phyloP scores from a whole-genome alignment of 92 coral and sea anemone species.

The Phenganax subtilis region DNA sequence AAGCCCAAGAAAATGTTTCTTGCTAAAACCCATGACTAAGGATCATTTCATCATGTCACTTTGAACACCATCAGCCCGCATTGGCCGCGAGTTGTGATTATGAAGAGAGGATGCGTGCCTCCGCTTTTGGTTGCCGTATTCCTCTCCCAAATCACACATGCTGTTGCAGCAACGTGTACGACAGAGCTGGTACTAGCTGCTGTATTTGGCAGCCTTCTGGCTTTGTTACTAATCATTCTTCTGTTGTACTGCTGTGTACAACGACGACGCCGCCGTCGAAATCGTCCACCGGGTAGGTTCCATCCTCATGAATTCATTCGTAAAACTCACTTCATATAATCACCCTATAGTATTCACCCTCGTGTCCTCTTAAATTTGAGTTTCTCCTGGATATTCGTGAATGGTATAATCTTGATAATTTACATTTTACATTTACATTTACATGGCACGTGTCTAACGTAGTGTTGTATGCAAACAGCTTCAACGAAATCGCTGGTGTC shows the following conservation, averaged over 20 bases:
- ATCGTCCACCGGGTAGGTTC: background rate
- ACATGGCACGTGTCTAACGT: background rate
- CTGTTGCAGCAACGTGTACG: conserved; percentile 14
- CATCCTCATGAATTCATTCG: background rate
- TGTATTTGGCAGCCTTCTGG: conserved; percentile 17
- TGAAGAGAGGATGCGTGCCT: background rate
- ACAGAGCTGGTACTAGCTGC: conserved; percentile 9
- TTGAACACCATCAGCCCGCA: conserved; percentile 17
- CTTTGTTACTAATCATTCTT: background rate
- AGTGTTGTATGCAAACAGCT: background rate
- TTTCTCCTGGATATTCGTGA: conserved; percentile 11
- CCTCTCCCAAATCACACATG: conserved; percentile 21
- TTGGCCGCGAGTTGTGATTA: background rate
- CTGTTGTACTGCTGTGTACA: conserved; percentile 22
- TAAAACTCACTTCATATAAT: background rate
- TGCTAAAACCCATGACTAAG: background rate
- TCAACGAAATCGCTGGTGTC: conserved; percentile 11
- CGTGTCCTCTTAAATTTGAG: background rate
- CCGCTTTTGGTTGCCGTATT: conserved; percentile 8
- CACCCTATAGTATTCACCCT: background rate
- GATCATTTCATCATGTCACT: background rate
- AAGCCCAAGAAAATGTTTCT: background rate
- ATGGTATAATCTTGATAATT: background rate
- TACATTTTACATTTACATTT: conserved; percentile 5
- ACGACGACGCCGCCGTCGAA: background rate